Percentiles rank a stretch among this genome's conserved stretches.
phyloP scores from a whole-genome alignment of 2,888 invertebrate species.

The Oscheius sp. region DNA sequence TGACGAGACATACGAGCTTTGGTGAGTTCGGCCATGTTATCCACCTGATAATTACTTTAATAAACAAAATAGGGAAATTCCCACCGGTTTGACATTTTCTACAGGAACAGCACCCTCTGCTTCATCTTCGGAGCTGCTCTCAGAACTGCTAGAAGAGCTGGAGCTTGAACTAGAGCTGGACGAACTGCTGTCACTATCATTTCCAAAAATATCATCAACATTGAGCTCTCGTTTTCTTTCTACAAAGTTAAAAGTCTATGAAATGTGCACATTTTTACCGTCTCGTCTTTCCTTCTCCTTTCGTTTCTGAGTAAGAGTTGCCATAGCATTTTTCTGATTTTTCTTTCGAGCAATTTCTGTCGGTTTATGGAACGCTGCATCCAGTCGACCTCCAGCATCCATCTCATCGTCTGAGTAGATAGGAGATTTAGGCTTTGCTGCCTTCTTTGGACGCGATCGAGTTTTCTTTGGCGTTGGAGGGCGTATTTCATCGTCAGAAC shows the following conservation, averaged over 20 bases:
- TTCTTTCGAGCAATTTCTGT: slow-evolving; percentile 59
- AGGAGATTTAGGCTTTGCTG: neutral
- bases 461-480: neutral
- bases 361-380: slow-evolving; percentile 52
- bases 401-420: slow-evolving; percentile 77
- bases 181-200: slow-evolving; percentile 78
- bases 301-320: slow-evolving; percentile 86
- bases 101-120: neutral
- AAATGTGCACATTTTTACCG: slow-evolving; percentile 64
- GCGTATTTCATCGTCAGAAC: slow-evolving; percentile 78
- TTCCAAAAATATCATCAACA: slow-evolving; percentile 92
- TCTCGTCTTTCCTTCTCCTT: slow-evolving; percentile 84
- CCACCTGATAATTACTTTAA: neutral
- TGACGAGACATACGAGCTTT: slow-evolving; percentile 87
- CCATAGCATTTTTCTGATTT: slow-evolving; percentile 92
- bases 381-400: slow-evolving; percentile 78
- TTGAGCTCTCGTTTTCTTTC: slow-evolving; percentile 79
- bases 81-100: neutral
- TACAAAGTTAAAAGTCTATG: neutral
- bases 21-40: slow-evolving; percentile 82
- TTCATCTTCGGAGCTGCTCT: neutral
- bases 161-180: slow-evolving; percentile 6
- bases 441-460: neutral
- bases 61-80: neutral
- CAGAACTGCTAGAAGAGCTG: neutral